Base-by-base conservation (phyloP, 2,113 vertebrate species). In the Nerophis ophidion region DNA sequence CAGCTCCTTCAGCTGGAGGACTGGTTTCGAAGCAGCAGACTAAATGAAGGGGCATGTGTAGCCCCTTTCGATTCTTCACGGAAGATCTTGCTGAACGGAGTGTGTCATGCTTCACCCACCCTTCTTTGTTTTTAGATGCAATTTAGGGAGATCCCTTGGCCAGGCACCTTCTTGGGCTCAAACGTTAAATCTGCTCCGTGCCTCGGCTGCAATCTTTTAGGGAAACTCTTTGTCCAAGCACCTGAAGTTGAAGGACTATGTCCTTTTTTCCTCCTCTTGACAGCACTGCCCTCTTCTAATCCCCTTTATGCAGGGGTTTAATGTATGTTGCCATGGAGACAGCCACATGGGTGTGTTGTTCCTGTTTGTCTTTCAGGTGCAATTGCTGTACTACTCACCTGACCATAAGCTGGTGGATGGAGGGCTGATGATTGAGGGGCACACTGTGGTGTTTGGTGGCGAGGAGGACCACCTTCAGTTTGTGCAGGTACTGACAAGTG, bases 371-470 rank as follows among this genome's bases (percentile, higher is more conserved):
- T 99, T 98, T 79, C 96, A 99, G 97, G 97, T 99, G 91, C 96
- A 98, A 95, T 98, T 91, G 89, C 92, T 99, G 93, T 97, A 99
- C 94, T 99, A 99, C 93, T 98, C 97, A 90, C 93, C 95, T 87
- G 95, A 98, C 92, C 95, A 98, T 92, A 99, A 98, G 93, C 93
- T 98, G 92, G 93, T 97, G 92, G 95, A 98, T 92, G 94, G 95
- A 89, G 93, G 92, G 91, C 92, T 93, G 84, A 62, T 82, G 88
- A 92, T 97, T 93, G 96, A 96, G 87, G 93, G 93, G 90, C 95
- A 96, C 91, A 91, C 89, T 93, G 96, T 98, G 91, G 91, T 97
- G 92, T 98, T 96, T 94, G 91, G 92, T 92, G 93, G 90, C 90
- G 94, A 98, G 88, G 95, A 97, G 92, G 97, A 99, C 93, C 93